phyloP scores from a whole-genome alignment of 1,140 invertebrate species.

The Aphelenchoides fujianensis region DNA sequence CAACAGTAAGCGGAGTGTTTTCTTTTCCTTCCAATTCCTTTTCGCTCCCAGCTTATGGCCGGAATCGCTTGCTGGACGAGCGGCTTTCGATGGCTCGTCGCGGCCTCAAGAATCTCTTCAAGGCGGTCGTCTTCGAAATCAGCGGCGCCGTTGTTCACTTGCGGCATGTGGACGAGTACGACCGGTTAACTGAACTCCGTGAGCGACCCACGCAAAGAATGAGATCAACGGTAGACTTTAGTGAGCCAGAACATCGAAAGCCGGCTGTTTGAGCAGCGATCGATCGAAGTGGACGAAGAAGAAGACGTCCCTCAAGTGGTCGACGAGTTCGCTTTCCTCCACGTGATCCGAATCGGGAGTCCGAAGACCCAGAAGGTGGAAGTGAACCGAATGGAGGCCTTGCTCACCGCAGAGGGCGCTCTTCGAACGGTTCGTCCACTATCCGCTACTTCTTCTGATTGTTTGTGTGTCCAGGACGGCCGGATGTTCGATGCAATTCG shows the following conservation, averaged over 20 bases:
- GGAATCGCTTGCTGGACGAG: neutral
- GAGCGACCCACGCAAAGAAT: too few species aligned
- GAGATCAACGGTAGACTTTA: too few species aligned
- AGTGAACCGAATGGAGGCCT: neutral
- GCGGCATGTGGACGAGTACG: too few species aligned
- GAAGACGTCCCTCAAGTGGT: neutral
- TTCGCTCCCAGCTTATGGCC: neutral
- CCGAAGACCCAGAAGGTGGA: neutral
- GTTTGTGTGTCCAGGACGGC: too few species aligned
- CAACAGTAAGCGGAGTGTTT: neutral
- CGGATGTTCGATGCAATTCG: too few species aligned
- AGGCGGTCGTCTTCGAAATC: neutral
- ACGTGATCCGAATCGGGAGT: neutral
- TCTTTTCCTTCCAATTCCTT: too few species aligned
- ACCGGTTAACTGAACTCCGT: too few species aligned
- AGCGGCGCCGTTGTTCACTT: neutral
- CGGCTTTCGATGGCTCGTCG: neutral
- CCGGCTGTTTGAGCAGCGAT: too few species aligned
- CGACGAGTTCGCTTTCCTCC: neutral
- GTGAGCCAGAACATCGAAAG: too few species aligned
- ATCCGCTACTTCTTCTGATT: too few species aligned
- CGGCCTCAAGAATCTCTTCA: neutral
- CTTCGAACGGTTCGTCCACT: neutral
- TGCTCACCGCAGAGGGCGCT: neutral
- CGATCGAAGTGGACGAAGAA: too few species aligned